Evolutionary conservation across 1,140 invertebrate species (phyloP), one percentile per base, ranked within the genome.

Genomic region (Nasonia vitripennis): DNA sequence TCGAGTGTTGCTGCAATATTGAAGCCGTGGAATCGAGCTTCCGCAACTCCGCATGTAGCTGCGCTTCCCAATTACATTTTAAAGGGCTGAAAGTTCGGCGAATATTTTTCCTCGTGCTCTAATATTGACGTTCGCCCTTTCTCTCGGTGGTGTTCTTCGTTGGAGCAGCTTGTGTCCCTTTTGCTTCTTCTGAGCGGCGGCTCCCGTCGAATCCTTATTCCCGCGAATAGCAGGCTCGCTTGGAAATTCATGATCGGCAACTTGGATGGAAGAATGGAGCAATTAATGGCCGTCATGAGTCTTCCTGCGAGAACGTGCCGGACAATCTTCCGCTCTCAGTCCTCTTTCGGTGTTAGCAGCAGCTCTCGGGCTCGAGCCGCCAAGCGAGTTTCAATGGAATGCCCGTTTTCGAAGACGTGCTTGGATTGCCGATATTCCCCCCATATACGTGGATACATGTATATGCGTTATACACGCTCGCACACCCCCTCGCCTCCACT

Each of bases 211-310:
- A 82, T 86, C 70, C 67, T 83, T 67, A 70, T 23, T 67, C 17
- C 14, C 45, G 81, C 83, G 86, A 88, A 89, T 90, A 89, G 86
- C 83, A 85, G 55, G n/a, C 51, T 86, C 75, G 83, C 87, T 90
- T 87, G 84, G 81, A 90, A 90, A 90, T 90, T 89, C 89, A 89
- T 87, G 88, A 71, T 70, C 85, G 87, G 83, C 82, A 86, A 87
- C 81, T 86, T 86, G 81, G 77, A 85, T 34, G 87, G 84, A 90
- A 90, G 88, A 89, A 90, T 88, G 87, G 87, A 88, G 87, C 88
- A 89, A 91, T 91, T 91, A 91, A 90, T 90, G 88, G 87, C 75
- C 86, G 86, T 83, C 87, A 85, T 89, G 90, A 89, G 88, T 87
- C 84, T 87, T 85, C 82, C 78, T 81, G 83, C 34, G 84, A 81